These are phyloP conservation scores for Rhyacophila evoluta DNA, from an alignment of 2,888 invertebrate species.

Conservation along the genomic window DNA sequence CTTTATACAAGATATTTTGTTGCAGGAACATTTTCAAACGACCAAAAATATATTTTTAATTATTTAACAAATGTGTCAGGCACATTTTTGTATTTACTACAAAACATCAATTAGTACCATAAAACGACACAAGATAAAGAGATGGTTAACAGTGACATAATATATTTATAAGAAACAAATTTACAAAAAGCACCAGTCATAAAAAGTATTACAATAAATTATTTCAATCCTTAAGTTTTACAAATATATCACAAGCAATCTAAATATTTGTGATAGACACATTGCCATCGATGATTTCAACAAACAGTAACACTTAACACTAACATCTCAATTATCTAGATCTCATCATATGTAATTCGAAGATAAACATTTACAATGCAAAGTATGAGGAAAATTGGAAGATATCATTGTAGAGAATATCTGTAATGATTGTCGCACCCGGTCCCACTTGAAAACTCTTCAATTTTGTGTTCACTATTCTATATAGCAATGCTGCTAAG, in stretches of 20 bases:
- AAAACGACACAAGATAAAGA: not conserved
- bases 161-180: not conserved
- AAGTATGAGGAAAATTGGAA: not conserved
- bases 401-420: not conserved
- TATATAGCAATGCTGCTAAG: not conserved
- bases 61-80: too few species aligned
- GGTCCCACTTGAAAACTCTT: not conserved
- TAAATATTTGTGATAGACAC: conserved; percentile 4
- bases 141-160: conserved; percentile 1
- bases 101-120: not conserved
- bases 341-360: not conserved
- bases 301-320: conserved; percentile 12
- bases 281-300: conserved; percentile 4
- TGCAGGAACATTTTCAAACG: too few species aligned
- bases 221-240: conserved; percentile 11
- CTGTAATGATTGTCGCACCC: conserved; percentile 1
- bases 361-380: not conserved
- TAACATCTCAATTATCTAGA: not conserved
- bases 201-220: not conserved
- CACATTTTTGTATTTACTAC: not conserved
- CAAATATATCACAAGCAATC: conserved; percentile 22
- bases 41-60: too few species aligned
- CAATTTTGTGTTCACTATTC: not conserved
- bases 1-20: too few species aligned
- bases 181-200: conserved; percentile 19